A percentile compares a stretch with the other conserved stretches of the same genome.
phyloP scores from a whole-genome alignment of 1,140 invertebrate species.

The Cryptotermes secundus region DNA sequence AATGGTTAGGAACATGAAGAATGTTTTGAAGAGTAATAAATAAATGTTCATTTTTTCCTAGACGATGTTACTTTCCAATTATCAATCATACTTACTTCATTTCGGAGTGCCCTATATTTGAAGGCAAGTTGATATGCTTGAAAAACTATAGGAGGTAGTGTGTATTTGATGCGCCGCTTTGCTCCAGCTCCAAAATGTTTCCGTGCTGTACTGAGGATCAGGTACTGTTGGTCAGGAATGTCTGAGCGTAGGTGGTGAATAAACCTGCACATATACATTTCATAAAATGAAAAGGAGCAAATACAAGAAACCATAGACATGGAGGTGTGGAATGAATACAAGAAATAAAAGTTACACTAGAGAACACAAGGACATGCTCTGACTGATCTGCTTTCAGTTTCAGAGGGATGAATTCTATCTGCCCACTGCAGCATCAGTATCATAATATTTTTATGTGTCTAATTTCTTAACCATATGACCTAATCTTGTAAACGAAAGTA shows the following conservation, averaged over 20 bases:
- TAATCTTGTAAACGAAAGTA: too few relatives aligned
- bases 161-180: slow-evolving; percentile 82
- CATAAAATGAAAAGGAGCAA: slow-evolving; percentile 31
- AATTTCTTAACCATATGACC: too few relatives aligned
- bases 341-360: too few relatives aligned
- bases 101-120: slow-evolving; percentile 73
- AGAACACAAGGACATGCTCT: too few relatives aligned
- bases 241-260: slow-evolving; percentile 89
- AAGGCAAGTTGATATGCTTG: slow-evolving; percentile 90
- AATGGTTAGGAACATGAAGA: too few relatives aligned
- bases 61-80: too few relatives aligned
- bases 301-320: slow-evolving; percentile 1
- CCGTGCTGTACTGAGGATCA: slow-evolving; percentile 82
- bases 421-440: too few relatives aligned
- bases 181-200: slow-evolving; percentile 90
- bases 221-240: slow-evolving; percentile 88
- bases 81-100: slow-evolving; percentile 57
- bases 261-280: slow-evolving; percentile 59
- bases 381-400: too few relatives aligned
- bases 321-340: neutral
- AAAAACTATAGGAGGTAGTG: slow-evolving; percentile 95
- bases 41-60: too few relatives aligned
- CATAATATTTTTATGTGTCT: too few relatives aligned
- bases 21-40: too few relatives aligned
- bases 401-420: too few relatives aligned